Base-by-base conservation (phyloP, 64 coral and sea anemone species). In the Montipora foliosa region DNA sequence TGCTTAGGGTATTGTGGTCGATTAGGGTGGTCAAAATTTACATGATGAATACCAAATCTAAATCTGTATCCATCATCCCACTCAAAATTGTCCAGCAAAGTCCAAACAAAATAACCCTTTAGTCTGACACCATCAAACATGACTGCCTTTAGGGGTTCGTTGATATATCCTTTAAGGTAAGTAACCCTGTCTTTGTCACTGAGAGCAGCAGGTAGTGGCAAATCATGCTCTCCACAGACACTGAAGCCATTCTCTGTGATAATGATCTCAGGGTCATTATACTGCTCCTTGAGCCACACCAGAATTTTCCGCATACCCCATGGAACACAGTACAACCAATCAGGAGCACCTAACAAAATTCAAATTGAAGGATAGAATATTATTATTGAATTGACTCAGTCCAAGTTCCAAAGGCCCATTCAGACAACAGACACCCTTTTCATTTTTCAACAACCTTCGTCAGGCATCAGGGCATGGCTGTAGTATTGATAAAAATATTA, bases 241-340 rank as follows among this genome's bases (percentile, higher is more conserved):
- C 93, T 98, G 48, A 95, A 98, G 22, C 96, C 96, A 91, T 98
- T 98, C 47, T 98, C 96, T 5, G 96, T 95, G 21, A 98, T 87
- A 69, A 95, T 72, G 25, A 98, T 98, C 64, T 95, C 96, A 21
- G 96, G 96, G 67, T 98, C 64, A 51, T 90, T 82, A 55, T 98
- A 98, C 82, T 93, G 87, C 58, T 95, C 73, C 82, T 98, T 98
- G 5, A 98, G 74, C 93, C 94, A 98, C 10, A 83, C 68, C 24
- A 98, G 80, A 16, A 98, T 81, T 59, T 95, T 98, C 19, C 96
- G 96, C 46, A 98, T 81, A 45, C 94, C 94, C 78, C 87, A 95
- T 0, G 96, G 96, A 24, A 90, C 87, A 70, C 87, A 93, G 44
- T 93, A 95, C 10, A 98, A 74, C 96, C 96, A 98, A 67, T 89